These are phyloP conservation scores for Muraenolepis orangiensis DNA, from an alignment of 2,797 vertebrate species.

Conservation along the genomic window DNA sequence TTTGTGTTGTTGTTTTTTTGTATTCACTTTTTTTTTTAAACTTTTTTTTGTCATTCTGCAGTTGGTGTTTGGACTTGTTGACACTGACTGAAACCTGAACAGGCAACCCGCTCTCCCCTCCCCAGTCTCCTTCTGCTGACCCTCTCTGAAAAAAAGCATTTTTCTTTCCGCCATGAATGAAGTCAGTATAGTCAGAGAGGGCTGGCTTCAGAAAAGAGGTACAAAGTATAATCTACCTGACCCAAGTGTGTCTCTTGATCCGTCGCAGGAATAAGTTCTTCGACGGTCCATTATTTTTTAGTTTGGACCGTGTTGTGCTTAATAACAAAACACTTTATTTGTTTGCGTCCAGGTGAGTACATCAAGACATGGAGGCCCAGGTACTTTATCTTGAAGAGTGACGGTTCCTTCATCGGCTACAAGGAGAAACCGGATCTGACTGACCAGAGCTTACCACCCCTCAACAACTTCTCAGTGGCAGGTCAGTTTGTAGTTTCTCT, in stretches of 20 bases:
- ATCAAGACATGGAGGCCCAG: slow-evolving; percentile 89
- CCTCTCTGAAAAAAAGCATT: slow-evolving; percentile 40
- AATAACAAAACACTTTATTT: neutral
- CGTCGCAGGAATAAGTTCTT: neutral
- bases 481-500: slow-evolving; percentile 61
- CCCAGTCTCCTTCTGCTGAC: slow-evolving; percentile 37
- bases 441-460: slow-evolving; percentile 75
- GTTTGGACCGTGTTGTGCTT: neutral
- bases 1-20: neutral
- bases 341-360: slow-evolving; percentile 76
- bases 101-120: slow-evolving; percentile 32
- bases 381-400: slow-evolving; percentile 87
- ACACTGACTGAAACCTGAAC: slow-evolving; percentile 38
- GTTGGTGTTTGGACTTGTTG: slow-evolving; percentile 36
- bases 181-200: slow-evolving; percentile 82
- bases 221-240: neutral
- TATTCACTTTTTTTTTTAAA: slow-evolving; percentile 10
- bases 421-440: slow-evolving; percentile 82
- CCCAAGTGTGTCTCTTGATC: neutral
- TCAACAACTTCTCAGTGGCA: slow-evolving; percentile 89
- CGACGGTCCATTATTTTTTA: neutral
- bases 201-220: slow-evolving; percentile 90
- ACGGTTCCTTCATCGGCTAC: slow-evolving; percentile 88
- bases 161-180: slow-evolving; percentile 78
- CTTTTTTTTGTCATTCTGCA: slow-evolving; percentile 37